These are phyloP conservation scores for Apteryx owenii DNA, from an alignment of 2,113 vertebrate species.

Conservation along the genomic window DNA sequence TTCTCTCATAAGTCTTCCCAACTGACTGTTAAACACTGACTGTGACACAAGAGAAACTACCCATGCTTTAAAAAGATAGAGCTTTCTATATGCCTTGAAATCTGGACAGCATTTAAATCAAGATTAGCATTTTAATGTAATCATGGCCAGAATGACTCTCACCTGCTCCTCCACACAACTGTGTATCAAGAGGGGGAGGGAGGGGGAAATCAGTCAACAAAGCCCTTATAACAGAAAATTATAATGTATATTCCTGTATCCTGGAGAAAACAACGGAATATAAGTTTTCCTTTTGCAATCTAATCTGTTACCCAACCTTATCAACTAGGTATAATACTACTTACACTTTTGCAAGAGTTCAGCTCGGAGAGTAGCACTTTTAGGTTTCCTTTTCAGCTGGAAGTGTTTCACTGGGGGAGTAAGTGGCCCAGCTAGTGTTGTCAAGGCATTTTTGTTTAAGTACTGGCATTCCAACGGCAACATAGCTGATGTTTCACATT, in stretches of 20 bases:
- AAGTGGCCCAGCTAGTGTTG: conserved; percentile 93
- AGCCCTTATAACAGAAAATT: not conserved
- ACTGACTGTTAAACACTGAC: not conserved
- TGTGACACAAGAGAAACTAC: not conserved
- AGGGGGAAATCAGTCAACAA: not conserved
- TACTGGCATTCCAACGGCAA: conserved; percentile 97
- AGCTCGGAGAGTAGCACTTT: conserved; percentile 96
- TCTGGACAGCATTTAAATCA: not conserved
- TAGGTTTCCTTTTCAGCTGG: conserved; percentile 96
- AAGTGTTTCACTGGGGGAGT: conserved; percentile 97
- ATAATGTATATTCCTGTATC: not conserved
- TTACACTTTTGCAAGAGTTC: conserved; percentile 98
- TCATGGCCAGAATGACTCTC: not conserved
- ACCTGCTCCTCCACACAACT: not conserved
- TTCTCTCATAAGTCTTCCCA: not conserved
- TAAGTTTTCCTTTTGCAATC: not conserved
- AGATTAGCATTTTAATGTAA: not conserved
- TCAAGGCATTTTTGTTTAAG: conserved; percentile 96
- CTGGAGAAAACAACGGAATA: not conserved
- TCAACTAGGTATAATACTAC: conserved; percentile 25
- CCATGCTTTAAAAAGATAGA: not conserved
- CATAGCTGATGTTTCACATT: conserved; percentile 96
- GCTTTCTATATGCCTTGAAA: not conserved
- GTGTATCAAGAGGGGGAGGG: not conserved
- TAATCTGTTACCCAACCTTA: not conserved